A percentile compares a stretch with the other conserved stretches of the same genome.
Evolutionary conservation across 2,797 vertebrate genomes (phyloP).

Genomic region (Pitangus sulphuratus): DNA sequence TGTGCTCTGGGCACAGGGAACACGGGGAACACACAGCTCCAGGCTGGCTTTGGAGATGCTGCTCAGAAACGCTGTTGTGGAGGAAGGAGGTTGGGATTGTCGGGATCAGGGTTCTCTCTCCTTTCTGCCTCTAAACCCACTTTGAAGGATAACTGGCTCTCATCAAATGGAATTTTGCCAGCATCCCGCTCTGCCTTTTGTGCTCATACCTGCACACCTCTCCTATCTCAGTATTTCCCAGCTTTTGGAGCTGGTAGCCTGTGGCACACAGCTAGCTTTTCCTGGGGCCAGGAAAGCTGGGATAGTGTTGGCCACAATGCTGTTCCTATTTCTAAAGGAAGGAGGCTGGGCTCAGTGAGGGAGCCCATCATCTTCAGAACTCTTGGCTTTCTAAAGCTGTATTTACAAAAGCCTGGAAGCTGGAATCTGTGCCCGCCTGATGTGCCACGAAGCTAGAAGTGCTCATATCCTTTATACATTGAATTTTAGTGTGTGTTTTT

Average conservation of each 20-base stretch:
- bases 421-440: neutral
- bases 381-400: neutral
- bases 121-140: neutral
- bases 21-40: neutral
- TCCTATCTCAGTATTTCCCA: neutral
- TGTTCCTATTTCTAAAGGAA: neutral
- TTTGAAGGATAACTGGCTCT: neutral
- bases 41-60: neutral
- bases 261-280: neutral
- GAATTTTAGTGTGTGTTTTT: neutral
- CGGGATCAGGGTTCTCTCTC: neutral
- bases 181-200: neutral
- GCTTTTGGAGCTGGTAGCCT: neutral
- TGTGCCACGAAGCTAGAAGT: neutral
- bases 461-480: fast-evolving
- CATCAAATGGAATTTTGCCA: neutral
- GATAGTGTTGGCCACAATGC: neutral
- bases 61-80: fast-evolving
- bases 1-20: neutral
- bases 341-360: neutral
- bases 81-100: fast-evolving
- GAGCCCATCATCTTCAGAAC: neutral
- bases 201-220: neutral
- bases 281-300: neutral
- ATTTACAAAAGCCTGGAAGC: neutral